phyloP scores from a whole-genome alignment of 2,797 vertebrate species.

The Lophotriccus pileatus region DNA sequence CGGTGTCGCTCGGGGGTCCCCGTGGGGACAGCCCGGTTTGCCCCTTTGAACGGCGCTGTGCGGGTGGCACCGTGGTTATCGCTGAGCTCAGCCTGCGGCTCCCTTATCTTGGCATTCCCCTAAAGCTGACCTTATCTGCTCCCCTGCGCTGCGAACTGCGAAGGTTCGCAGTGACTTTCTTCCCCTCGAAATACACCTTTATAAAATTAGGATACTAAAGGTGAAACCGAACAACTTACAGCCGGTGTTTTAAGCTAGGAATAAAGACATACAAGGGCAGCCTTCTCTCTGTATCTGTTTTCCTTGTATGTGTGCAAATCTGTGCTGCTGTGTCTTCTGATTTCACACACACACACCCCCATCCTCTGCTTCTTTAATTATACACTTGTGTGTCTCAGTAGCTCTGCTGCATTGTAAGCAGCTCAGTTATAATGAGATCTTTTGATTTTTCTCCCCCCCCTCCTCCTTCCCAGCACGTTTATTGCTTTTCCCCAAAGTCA shows the following conservation, averaged over 20 bases:
- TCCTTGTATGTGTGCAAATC: background rate
- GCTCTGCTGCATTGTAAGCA: background rate
- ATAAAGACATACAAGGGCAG: background rate
- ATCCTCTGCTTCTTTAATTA: background rate
- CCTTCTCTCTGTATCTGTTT: background rate
- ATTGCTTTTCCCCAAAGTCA: background rate
- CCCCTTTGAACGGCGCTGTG: background rate
- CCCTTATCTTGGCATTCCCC: background rate
- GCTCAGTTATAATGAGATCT: background rate
- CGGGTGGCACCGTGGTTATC: constrained; percentile 42
- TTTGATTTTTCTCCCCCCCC: background rate
- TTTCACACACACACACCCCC: background rate
- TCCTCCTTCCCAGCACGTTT: background rate
- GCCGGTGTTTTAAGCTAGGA: background rate
- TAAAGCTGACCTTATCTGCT: background rate
- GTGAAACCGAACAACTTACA: background rate
- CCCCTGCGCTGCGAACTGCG: fast-evolving
- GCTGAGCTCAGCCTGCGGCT: background rate
- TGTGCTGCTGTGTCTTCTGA: background rate
- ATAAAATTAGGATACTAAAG: fast-evolving
- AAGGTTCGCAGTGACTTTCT: background rate
- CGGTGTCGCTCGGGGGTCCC: too few species aligned
- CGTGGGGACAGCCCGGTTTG: background rate
- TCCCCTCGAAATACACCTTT: background rate
- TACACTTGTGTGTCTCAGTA: background rate